These are phyloP conservation scores for Ctenodactylus gundi DNA, from an alignment of 2,113 vertebrate genomes.

Conservation along the genomic window DNA sequence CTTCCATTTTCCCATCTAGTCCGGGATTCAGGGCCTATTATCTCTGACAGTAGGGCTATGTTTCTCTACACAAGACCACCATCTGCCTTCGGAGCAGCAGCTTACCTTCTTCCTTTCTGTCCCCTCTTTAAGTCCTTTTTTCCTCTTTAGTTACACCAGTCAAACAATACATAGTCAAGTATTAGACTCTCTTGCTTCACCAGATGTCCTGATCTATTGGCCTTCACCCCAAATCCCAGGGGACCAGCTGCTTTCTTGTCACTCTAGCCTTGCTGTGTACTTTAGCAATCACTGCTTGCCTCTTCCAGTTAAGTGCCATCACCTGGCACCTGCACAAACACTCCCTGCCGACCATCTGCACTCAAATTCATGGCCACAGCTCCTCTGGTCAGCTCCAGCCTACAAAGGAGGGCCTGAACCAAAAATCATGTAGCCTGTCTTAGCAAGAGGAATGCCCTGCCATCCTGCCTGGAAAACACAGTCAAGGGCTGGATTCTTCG, in stretches of 20 bases:
- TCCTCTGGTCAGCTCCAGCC: background rate
- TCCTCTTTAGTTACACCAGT: background rate
- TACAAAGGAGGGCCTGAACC: background rate
- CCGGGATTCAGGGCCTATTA: background rate
- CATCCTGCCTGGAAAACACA: background rate
- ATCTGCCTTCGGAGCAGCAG: background rate
- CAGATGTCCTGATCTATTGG: background rate
- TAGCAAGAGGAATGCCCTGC: background rate
- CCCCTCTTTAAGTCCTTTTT: background rate
- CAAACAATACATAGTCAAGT: background rate
- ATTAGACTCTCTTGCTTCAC: background rate
- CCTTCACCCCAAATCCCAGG: background rate
- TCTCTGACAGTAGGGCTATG: background rate
- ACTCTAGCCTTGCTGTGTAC: background rate
- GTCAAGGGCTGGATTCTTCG: background rate
- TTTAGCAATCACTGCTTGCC: background rate
- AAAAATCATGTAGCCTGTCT: rapidly evolving
- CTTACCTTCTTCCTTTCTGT: background rate
- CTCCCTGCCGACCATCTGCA: background rate
- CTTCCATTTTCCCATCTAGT: background rate
- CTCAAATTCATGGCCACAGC: background rate
- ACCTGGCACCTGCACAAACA: background rate
- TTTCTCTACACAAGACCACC: background rate
- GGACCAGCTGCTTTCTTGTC: background rate
- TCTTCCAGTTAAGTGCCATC: background rate